Evolutionary conservation across 2,797 vertebrate species (phyloP).

Genomic region (Tiaroga cobitis): DNA sequence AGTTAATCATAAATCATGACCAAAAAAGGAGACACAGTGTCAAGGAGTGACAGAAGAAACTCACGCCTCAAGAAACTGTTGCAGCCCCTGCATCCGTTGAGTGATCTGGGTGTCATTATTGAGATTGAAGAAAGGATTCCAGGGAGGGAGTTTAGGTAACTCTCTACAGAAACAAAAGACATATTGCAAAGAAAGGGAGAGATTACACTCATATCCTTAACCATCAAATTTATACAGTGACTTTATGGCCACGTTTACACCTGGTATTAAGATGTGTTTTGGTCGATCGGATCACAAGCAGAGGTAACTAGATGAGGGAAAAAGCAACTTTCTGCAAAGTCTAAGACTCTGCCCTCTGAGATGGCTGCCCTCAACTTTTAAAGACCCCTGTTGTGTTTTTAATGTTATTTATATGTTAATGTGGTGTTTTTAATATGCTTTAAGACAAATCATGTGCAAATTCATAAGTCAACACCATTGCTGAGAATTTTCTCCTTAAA

Average conservation of each 20-base stretch:
- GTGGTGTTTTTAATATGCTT: too few relatives aligned
- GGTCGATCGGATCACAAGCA: neutral
- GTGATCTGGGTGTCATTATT: constrained; percentile 84
- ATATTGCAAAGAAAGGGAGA: neutral
- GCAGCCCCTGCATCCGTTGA: constrained; percentile 88
- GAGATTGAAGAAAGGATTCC: constrained; percentile 91
- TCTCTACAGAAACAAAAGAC: constrained; percentile 73
- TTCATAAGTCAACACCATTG: too few relatives aligned
- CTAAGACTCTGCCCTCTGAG: too few relatives aligned
- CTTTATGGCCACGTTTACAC: neutral
- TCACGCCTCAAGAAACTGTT: constrained; percentile 91
- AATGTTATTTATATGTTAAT: too few relatives aligned
- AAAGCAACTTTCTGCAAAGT: too few relatives aligned
- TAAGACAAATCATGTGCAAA: too few relatives aligned
- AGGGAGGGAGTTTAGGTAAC: constrained; percentile 89
- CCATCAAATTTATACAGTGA: neutral
- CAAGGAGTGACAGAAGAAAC: neutral
- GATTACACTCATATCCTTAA: neutral
- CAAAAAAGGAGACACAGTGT: neutral
- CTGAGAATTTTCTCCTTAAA: too few relatives aligned
- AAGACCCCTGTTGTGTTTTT: too few relatives aligned
- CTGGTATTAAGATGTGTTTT: neutral
- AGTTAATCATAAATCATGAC: neutral
- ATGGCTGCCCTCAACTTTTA: too few relatives aligned
- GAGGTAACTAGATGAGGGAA: neutral